A percentile compares a stretch with the other conserved stretches of the same genome.
These are phyloP conservation scores for Lymantria dispar DNA, from an alignment of 2,888 invertebrate species.

Conservation along the genomic window DNA sequence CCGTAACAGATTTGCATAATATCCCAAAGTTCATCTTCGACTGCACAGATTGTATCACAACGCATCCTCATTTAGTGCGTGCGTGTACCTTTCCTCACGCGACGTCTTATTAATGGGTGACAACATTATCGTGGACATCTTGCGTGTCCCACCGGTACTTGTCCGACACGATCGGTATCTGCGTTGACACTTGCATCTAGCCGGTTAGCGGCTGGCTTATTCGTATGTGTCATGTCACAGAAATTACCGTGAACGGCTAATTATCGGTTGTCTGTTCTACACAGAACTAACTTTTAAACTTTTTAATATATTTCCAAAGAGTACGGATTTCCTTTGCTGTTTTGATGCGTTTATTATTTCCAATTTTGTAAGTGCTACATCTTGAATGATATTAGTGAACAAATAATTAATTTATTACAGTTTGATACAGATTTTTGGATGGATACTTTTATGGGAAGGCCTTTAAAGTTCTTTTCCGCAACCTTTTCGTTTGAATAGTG, in stretches of 20 bases:
- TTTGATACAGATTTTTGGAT: too few relatives aligned
- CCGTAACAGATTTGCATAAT: background rate
- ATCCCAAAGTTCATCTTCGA: background rate
- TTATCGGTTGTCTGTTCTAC: background rate
- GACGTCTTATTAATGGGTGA: conserved; percentile 40
- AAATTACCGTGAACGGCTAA: conserved; percentile 14
- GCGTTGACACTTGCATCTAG: conserved; percentile 36
- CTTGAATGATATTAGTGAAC: too few relatives aligned
- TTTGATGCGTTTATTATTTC: too few relatives aligned
- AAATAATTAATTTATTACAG: too few relatives aligned
- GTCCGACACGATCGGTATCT: conserved; percentile 42
- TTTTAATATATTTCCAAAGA: too few relatives aligned
- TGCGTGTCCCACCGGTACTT: conserved; percentile 33
- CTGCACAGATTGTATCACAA: background rate
- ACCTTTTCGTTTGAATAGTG: too few relatives aligned
- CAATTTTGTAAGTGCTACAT: too few relatives aligned
- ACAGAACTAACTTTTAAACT: too few relatives aligned
- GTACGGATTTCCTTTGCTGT: too few relatives aligned
- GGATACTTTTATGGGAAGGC: too few relatives aligned
- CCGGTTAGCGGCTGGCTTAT: conserved; percentile 12
- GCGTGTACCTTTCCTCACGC: conserved; percentile 18
- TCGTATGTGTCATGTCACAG: conserved; percentile 19
- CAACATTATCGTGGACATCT: conserved; percentile 45
- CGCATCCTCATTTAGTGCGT: conserved; percentile 18
- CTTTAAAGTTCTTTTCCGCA: too few relatives aligned